These are phyloP conservation scores for Mythimna vitellina DNA, from an alignment of 2,888 invertebrate species.

Conservation along the genomic window DNA sequence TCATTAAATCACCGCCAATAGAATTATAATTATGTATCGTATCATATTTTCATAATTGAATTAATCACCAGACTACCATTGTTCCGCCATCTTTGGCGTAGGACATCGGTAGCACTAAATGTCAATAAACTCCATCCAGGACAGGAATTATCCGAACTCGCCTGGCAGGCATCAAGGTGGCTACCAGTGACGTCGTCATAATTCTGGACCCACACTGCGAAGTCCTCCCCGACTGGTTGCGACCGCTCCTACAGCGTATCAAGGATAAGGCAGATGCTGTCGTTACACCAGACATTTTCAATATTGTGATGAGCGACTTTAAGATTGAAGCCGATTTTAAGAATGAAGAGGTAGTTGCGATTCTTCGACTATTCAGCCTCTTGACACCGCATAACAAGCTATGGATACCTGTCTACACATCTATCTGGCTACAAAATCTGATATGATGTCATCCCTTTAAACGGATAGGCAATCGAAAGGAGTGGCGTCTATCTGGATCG, in stretches of 20 bases:
- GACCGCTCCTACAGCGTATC: constrained; percentile 95
- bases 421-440: not conserved
- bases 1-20: not conserved
- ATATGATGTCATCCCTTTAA: not conserved
- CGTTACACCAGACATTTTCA: constrained; percentile 98
- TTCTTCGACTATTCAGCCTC: constrained; percentile 4
- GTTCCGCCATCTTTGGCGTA: not conserved
- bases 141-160: constrained; percentile 96
- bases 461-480: too few species aligned
- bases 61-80: not conserved
- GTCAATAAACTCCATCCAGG: constrained; percentile 81
- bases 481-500: not conserved
- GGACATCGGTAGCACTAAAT: not conserved
- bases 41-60: not conserved
- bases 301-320: constrained; percentile 95
- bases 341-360: constrained; percentile 23
- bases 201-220: constrained; percentile 98
- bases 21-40: not conserved
- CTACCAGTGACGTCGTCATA: constrained; percentile 94
- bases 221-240: constrained; percentile 94
- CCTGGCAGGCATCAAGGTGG: constrained; percentile 95
- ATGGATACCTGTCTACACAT: not conserved
- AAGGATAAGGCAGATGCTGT: constrained; percentile 93
- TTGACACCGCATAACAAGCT: not conserved
- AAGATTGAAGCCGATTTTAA: constrained; percentile 70